These are phyloP conservation scores for Athrips mouffetella DNA, from an alignment of 2,888 invertebrate genomes.

Conservation along the genomic window DNA sequence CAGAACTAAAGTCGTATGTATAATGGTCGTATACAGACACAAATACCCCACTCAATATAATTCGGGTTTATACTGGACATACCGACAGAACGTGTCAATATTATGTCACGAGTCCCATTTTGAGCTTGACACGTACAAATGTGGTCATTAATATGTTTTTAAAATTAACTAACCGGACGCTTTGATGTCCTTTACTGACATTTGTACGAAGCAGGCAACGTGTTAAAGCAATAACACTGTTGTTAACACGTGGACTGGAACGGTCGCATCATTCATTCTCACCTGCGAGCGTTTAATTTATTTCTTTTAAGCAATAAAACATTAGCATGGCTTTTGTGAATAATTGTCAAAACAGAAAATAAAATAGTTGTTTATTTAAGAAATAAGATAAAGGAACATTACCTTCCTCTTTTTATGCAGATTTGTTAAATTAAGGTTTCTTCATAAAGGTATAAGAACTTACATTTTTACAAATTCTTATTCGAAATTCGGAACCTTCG, in stretches of 20 bases:
- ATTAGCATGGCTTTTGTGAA: not conserved
- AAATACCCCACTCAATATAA: conserved; percentile 46
- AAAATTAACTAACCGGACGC: conserved; percentile 60
- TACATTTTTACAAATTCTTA: too few relatives aligned
- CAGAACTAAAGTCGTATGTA: too few relatives aligned
- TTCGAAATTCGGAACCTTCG: too few relatives aligned
- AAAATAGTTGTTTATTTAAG: too few relatives aligned
- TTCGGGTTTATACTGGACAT: conserved; percentile 53
- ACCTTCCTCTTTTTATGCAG: too few relatives aligned
- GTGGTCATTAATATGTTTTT: conserved; percentile 68
- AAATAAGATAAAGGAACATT: too few relatives aligned
- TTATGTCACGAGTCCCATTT: conserved; percentile 75
- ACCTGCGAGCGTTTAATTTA: conserved; percentile 23
- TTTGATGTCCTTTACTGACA: conserved; percentile 61
- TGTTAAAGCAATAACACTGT: conserved; percentile 46
- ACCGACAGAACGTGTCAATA: conserved; percentile 62
- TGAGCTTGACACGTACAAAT: conserved; percentile 65
- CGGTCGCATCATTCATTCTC: conserved; percentile 28
- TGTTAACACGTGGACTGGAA: conserved; percentile 39
- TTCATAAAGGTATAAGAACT: too few relatives aligned
- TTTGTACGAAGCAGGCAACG: conserved; percentile 31
- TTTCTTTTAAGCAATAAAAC: conserved; percentile 10
- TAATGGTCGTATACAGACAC: conserved; percentile 21
- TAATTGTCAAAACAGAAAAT: too few relatives aligned
- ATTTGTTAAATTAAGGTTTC: too few relatives aligned